Evolutionary conservation across 2,888 invertebrate species (phyloP), one percentile per base, ranked within the genome.

Genomic region (Icerya purchasi): DNA sequence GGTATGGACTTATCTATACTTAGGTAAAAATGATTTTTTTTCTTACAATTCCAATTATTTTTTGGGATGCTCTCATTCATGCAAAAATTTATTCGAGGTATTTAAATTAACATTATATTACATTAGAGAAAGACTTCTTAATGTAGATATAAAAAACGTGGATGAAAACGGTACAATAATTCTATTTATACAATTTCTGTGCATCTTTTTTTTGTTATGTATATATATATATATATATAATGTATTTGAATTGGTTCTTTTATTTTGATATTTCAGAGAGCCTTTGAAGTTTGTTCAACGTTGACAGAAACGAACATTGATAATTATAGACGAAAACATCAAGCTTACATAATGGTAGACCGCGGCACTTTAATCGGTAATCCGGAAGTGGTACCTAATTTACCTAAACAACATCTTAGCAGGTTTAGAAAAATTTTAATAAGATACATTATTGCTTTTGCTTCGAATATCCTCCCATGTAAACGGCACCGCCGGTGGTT

Each of bases 301-400:
- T 75, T 93, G 58, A 89, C 85, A 66, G 86, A 90, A 66, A 83
- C 85, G 61, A 78, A 86, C 67, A 78, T 91, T 62, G 92, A 93
- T 68, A 89, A 90, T 2, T 90, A 93, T 69, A 77, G 94, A 58
- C 78, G 92, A 63, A 80, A 92, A 64, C 93, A 94, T 73, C 78
- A 93, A 65, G 96, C 96, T 10, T 92, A 93, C 72, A 75, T 97
- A 54, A 94, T 94, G 93, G 90, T 92, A 49, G 94, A 94, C 72
- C 92, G 92, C 70, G 96, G 94, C 51, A 88, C 88, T 59, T 75
- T 94, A 61, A 87, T 92, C 50, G 87, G 86, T 3, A 92, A 91
- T 73, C 91, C 92, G 1, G 87, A 89, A 69, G 84, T 84, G 18
- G 81, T 84, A 1, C 82, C 87, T 1, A 93, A 93, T 75, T 77